Evolutionary conservation across 2,113 vertebrate genomes (phyloP).

Genomic region (Ondatra zibethicus): DNA sequence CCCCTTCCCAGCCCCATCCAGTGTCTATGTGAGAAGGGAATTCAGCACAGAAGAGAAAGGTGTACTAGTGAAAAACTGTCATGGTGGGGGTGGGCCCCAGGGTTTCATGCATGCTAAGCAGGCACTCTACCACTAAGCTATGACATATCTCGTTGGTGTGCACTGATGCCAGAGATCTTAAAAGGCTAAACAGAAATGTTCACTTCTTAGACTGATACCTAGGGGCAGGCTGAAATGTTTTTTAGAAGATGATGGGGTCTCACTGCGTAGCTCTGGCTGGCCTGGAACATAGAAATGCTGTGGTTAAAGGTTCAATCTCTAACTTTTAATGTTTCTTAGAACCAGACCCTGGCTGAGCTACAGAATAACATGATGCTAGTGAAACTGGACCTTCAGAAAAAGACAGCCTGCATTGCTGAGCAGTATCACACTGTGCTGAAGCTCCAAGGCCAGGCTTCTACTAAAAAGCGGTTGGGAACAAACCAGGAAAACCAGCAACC

Average conservation of each 20-base stretch:
- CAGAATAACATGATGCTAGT: conserved; percentile 94
- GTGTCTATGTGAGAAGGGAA: background rate
- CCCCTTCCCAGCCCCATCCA: background rate
- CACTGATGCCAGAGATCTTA: background rate
- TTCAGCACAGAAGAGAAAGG: conserved; percentile 32
- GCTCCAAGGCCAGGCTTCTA: conserved; percentile 82
- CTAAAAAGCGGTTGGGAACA: conserved; percentile 90
- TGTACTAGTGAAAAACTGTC: background rate
- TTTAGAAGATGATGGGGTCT: background rate
- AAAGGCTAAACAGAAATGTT: background rate
- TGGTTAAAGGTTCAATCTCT: background rate
- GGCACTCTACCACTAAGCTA: background rate
- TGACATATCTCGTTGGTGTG: background rate
- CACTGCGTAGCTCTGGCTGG: background rate
- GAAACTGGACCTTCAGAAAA: conserved; percentile 93
- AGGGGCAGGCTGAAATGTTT: background rate
- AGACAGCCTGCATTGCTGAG: conserved; percentile 90
- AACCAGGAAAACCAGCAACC: conserved; percentile 92
- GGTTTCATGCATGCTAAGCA: background rate
- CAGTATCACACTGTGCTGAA: conserved; percentile 86
- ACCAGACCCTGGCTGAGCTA: conserved; percentile 95
- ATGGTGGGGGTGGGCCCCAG: background rate
- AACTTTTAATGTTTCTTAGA: conserved; percentile 85
- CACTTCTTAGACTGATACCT: background rate
- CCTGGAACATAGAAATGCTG: background rate